A percentile compares a stretch with the other conserved stretches of the same genome.
phyloP scores from a whole-genome alignment of 2,797 vertebrate species.

The Myotis myotis region DNA sequence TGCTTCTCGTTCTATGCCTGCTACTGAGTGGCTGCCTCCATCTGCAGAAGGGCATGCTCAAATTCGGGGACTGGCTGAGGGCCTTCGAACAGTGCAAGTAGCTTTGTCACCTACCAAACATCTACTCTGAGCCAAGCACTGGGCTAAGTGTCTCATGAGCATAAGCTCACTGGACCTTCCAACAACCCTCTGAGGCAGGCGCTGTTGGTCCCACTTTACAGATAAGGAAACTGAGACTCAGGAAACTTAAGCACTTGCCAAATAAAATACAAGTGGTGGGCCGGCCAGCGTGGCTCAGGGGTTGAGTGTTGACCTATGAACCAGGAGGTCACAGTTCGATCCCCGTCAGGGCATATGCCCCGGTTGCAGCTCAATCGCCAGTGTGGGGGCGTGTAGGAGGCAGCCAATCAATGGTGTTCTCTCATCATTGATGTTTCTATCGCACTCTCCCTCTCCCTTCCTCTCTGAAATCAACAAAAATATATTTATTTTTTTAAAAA shows the following conservation, averaged over 20 bases:
- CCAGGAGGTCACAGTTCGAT: too few species aligned
- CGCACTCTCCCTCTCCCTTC: too few species aligned
- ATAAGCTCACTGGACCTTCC: neutral
- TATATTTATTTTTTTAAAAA: too few species aligned
- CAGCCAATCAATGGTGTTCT: too few species aligned
- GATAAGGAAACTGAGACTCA: constrained; percentile 3
- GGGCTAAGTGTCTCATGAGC: neutral
- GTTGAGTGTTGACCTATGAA: too few species aligned
- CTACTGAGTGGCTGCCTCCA: neutral
- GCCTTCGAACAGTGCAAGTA: neutral
- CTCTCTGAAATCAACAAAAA: too few species aligned
- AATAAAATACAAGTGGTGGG: neutral
- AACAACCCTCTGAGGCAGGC: neutral
- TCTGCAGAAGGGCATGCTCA: neutral
- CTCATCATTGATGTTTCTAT: too few species aligned
- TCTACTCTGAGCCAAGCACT: neutral
- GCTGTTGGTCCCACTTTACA: neutral
- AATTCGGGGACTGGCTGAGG: neutral
- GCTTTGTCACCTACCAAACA: neutral
- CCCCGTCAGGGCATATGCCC: too few species aligned
- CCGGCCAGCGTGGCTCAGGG: too few species aligned
- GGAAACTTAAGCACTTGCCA: neutral
- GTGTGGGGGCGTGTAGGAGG: too few species aligned
- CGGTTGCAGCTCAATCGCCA: too few species aligned
- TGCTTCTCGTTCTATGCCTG: neutral